These are phyloP conservation scores for Drosophila ficusphila DNA, from an alignment of 1,140 invertebrate genomes.

Conservation along the genomic window DNA sequence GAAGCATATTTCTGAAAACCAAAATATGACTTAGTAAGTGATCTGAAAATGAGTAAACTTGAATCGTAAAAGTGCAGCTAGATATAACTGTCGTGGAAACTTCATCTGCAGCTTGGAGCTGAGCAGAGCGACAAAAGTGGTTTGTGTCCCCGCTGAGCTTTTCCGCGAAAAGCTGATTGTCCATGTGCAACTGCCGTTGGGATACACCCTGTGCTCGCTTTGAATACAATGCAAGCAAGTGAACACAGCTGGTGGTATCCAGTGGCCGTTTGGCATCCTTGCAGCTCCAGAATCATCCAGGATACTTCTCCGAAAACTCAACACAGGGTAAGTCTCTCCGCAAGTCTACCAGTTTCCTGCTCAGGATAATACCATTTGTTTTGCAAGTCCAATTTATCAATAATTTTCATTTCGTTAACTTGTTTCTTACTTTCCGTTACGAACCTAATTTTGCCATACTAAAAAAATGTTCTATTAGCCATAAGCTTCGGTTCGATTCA, in stretches of 20 bases:
- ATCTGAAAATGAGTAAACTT: not conserved
- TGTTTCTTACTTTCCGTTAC: conserved; percentile 27
- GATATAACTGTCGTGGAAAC: not conserved
- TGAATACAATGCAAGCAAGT: conserved; percentile 89
- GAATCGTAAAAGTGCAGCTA: conserved; percentile 18
- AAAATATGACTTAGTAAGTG: not conserved
- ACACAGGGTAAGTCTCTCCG: conserved; percentile 46
- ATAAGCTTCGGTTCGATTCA: conserved; percentile 72
- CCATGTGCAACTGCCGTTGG: conserved; percentile 87
- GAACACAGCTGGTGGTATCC: conserved; percentile 99
- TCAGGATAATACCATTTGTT: conserved; percentile 17
- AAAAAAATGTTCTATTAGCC: conserved; percentile 62
- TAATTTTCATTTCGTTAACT: conserved; percentile 30
- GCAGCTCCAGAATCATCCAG: conserved; percentile 28
- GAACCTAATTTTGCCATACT: conserved; percentile 63
- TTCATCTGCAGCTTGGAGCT: conserved; percentile 1
- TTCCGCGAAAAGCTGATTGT: conserved; percentile 64
- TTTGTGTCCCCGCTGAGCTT: conserved; percentile 65
- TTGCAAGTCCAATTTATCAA: conserved; percentile 62
- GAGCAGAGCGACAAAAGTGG: conserved; percentile 16
- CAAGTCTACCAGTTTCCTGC: conserved; percentile 15
- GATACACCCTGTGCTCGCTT: conserved; percentile 98
- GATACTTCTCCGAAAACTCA: conserved; percentile 2
- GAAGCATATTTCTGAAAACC: too few species aligned
- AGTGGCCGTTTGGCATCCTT: conserved; percentile 86